Conservation (phyloP, 2,888 invertebrate genomes). For the Eupeodes latifasciatus region DNA sequence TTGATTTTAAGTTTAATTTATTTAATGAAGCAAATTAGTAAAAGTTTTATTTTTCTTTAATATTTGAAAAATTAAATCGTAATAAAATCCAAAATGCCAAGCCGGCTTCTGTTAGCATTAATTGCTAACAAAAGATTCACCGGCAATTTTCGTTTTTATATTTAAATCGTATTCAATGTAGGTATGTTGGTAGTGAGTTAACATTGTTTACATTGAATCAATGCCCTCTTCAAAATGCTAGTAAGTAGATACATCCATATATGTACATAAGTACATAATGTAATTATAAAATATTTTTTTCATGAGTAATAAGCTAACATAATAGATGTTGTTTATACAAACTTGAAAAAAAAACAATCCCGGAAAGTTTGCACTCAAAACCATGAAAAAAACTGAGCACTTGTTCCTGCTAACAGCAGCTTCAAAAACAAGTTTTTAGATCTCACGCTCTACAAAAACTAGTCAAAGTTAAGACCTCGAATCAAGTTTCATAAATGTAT, state of each 20-base stretch:
- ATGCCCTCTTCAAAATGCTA: slow-evolving; percentile 5
- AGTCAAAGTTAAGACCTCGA: slow-evolving; percentile 37
- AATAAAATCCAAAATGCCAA: neutral
- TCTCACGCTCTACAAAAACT: slow-evolving; percentile 55
- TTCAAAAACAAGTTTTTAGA: slow-evolving; percentile 39
- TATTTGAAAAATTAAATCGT: neutral
- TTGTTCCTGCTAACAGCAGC: slow-evolving; percentile 9
- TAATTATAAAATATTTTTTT: neutral
- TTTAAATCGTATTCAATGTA: neutral
- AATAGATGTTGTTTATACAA: slow-evolving; percentile 2
- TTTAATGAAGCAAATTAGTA: too few relatives aligned
- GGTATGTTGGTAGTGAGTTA: neutral
- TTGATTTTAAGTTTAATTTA: too few relatives aligned
- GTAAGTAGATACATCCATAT: too few relatives aligned
- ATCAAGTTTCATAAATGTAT: neutral
- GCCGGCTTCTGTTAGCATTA: slow-evolving; percentile 3
- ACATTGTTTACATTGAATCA: slow-evolving; percentile 23
- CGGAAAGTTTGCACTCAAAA: slow-evolving; percentile 18
- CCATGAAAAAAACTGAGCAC: slow-evolving; percentile 5
- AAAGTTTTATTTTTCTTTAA: too few relatives aligned
- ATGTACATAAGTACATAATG: neutral
- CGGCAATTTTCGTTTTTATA: neutral
- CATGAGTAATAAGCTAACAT: neutral
- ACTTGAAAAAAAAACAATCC: slow-evolving; percentile 22
- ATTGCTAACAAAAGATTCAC: neutral